A percentile compares a stretch with the other conserved stretches of the same genome.
These are phyloP conservation scores for Phaethon lepturus DNA, from an alignment of 2,113 vertebrate genomes.

Conservation along the genomic window DNA sequence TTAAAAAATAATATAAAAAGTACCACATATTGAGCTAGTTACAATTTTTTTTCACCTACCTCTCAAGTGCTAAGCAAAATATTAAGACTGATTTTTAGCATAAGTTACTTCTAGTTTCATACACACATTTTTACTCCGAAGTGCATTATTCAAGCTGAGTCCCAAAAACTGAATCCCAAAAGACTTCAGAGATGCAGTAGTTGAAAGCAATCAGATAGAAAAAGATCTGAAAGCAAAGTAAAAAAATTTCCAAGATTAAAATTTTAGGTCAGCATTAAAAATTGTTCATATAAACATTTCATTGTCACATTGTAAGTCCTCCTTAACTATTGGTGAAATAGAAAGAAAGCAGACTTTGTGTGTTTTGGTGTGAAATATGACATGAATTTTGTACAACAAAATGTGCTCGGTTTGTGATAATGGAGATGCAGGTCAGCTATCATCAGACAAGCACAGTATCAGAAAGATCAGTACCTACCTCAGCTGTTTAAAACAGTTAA, in stretches of 20 bases:
- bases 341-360: not conserved
- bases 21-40: not conserved
- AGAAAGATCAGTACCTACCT: not conserved
- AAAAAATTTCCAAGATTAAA: not conserved
- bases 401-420: not conserved
- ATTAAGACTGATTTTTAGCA: not conserved
- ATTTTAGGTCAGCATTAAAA: not conserved
- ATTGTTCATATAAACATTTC: not conserved
- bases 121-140: not conserved
- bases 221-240: not conserved
- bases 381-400: not conserved
- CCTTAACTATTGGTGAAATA: not conserved
- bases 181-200: not conserved
- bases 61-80: not conserved
- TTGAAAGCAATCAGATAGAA: not conserved
- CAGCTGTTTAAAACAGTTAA: not conserved
- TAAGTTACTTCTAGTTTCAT: not conserved
- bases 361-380: not conserved
- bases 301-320: not conserved
- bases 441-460: not conserved
- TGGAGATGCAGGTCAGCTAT: not conserved
- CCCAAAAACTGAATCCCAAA: not conserved
- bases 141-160: constrained; percentile 18
- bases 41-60: too few relatives aligned
- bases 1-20: not conserved